Evolutionary conservation across 2,888 invertebrate species (phyloP).

Genomic region (Toxonevra muliebris): DNA sequence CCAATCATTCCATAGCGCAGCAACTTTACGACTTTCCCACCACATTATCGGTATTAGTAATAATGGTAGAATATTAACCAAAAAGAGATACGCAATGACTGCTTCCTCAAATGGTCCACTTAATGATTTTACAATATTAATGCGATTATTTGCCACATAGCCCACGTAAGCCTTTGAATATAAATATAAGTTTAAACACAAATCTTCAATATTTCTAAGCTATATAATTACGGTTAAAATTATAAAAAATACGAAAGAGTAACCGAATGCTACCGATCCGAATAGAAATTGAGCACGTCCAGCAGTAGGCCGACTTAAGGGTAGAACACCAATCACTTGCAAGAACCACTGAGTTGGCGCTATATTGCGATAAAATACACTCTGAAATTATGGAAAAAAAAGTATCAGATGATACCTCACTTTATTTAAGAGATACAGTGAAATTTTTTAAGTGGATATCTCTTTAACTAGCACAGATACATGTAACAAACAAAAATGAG

Average conservation of each 20-base stretch:
- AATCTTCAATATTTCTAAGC: neutral
- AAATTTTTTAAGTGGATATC: no score
- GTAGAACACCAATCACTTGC: constrained; percentile 71
- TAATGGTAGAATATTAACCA: constrained; percentile 76
- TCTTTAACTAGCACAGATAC: no score
- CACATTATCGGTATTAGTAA: constrained; percentile 72
- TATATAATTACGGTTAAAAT: constrained; percentile 61
- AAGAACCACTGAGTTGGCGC: constrained; percentile 66
- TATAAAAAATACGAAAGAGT: constrained; percentile 68
- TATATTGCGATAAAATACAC: constrained; percentile 65
- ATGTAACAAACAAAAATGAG: no score
- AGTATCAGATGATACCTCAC: no score
- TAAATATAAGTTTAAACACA: neutral
- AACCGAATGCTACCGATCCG: constrained; percentile 69
- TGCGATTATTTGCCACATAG: constrained; percentile 72
- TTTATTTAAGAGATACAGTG: no score
- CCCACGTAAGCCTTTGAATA: constrained; percentile 66
- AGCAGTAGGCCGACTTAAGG: constrained; percentile 67
- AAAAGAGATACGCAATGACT: constrained; percentile 78
- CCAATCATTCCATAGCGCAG: constrained; percentile 69
- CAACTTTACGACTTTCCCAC: constrained; percentile 74
- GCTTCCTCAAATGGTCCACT: constrained; percentile 79
- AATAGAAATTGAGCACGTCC: constrained; percentile 67
- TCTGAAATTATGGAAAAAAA: constrained; percentile 46
- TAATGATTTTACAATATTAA: constrained; percentile 70